phyloP scores from a whole-genome alignment of 1,140 invertebrate species.

The Drosophila auraria region DNA sequence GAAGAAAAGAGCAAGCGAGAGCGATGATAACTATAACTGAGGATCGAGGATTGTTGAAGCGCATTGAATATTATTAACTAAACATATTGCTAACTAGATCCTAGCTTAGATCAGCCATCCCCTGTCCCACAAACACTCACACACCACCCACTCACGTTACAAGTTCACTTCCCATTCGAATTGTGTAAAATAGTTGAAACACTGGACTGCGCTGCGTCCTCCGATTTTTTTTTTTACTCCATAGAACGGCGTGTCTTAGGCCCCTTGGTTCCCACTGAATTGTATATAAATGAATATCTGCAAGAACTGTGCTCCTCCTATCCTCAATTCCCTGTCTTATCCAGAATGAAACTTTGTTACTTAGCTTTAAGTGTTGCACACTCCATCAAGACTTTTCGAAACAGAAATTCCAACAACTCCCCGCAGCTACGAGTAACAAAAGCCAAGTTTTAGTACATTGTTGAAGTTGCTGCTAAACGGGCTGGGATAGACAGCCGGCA shows the following conservation, averaged over 20 bases:
- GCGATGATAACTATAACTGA: slow-evolving; percentile 55
- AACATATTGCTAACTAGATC: slow-evolving; percentile 67
- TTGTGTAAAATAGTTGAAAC: slow-evolving; percentile 64
- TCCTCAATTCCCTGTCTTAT: not conserved
- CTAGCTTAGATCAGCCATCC: slow-evolving; percentile 69
- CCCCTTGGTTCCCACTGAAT: slow-evolving; percentile 44
- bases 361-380: slow-evolving; percentile 82
- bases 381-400: slow-evolving; percentile 69
- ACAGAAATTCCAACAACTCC: slow-evolving; percentile 43
- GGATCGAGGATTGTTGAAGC: slow-evolving; percentile 62
- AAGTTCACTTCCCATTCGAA: slow-evolving; percentile 38
- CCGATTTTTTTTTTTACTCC: slow-evolving; percentile 22
- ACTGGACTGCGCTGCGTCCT: slow-evolving; percentile 26
- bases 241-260: slow-evolving; percentile 60
- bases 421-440: slow-evolving; percentile 21
- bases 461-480: slow-evolving; percentile 50
- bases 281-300: slow-evolving; percentile 38
- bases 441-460: slow-evolving; percentile 45
- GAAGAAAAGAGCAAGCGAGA: slow-evolving; percentile 56
- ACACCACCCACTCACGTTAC: slow-evolving; percentile 27
- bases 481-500: slow-evolving; percentile 38
- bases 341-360: slow-evolving; percentile 71
- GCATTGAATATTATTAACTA: slow-evolving; percentile 70
- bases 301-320: slow-evolving; percentile 21
- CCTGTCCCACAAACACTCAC: slow-evolving; percentile 21